A percentile compares a stretch with the other conserved stretches of the same genome.
phyloP scores from a whole-genome alignment of 2,797 vertebrate species.

The Alfaro cultratus region DNA sequence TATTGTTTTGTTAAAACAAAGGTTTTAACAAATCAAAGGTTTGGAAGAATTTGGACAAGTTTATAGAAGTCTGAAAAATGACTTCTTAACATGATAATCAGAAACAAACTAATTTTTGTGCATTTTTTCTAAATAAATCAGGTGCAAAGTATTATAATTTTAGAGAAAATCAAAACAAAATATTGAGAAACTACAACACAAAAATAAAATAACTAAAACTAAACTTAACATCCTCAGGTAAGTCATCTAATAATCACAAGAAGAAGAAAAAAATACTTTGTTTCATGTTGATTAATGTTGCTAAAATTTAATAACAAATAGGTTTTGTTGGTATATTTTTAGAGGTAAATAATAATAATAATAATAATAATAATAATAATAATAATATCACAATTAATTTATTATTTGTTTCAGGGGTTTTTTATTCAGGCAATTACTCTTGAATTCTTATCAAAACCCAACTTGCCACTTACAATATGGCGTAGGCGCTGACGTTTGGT shows the following conservation, averaged over 20 bases:
- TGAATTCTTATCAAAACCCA: not conserved
- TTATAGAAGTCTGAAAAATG: too few species aligned
- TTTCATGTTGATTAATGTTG: not conserved
- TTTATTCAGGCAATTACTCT: not conserved
- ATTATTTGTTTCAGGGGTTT: not conserved
- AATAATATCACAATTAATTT: not conserved
- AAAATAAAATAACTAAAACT: too few species aligned
- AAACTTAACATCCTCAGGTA: not conserved
- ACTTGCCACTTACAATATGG: not conserved
- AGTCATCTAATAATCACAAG: not conserved
- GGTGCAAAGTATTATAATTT: too few species aligned
- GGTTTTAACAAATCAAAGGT: too few species aligned
- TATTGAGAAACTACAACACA: not conserved
- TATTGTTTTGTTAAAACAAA: too few species aligned
- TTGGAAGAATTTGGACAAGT: too few species aligned
- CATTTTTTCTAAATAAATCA: too few species aligned
- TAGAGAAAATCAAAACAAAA: too few species aligned
- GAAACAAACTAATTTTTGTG: too few species aligned
- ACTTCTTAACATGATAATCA: too few species aligned
- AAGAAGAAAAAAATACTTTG: not conserved
- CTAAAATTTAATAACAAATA: not conserved
- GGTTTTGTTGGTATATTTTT: not conserved
- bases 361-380: too few species aligned
- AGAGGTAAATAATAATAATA: not conserved
- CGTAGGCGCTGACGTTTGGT: not conserved